Base-by-base conservation (phyloP, 2,888 invertebrate genomes). In the Tiphia femorata region DNA sequence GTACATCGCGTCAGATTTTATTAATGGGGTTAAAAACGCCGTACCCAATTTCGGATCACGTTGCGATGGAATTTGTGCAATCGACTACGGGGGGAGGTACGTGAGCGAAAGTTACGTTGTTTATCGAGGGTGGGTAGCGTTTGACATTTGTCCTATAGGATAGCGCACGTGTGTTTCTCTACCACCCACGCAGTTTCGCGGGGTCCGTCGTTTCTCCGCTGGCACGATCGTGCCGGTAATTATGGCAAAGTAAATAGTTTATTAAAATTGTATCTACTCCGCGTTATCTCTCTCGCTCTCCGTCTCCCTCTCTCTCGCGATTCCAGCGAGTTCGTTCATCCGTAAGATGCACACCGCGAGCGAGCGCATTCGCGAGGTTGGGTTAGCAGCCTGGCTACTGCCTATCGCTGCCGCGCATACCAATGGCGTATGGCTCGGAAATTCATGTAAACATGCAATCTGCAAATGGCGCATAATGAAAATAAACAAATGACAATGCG, bases 241-340 rank as follows among this genome's bases (percentile, higher is more conserved):
- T 70, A 63, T 63, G 61, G 53, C 49, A 14, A 30, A 46, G 47
- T 37, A 49, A 63, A 52, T 53, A 54, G 70, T 70, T 70, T 63
- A 70, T 66, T 47, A 58, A 54, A 59, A 62, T 69, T 69, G 60
- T 50, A 46, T 33, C 35, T 53, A n/a, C n/a, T 29, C 27, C 37
- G 51, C 35, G 38, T 56, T 54, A 56, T 61, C 52, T 57, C 35
- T 21, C 48, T 48, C 47, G 4, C 17, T 43, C 35, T 23, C 17
- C 10, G 14, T 40, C 25, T 10, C 38, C 14, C 40, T 19, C 10
- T 14, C 38, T 12, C 12, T 14, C 14, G 12, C 29, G n/a, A 14
- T 33, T 14, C 12, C 10, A 29, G 25, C 23, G 40, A 20, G 38
- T 42, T 29, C 42, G 30, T 41, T 12, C 21, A 23, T 41, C 33